Percentiles rank a stretch among this genome's conserved stretches.
These are phyloP conservation scores for Lucilia cuprina DNA, from an alignment of 1,140 invertebrate genomes.

Conservation along the genomic window DNA sequence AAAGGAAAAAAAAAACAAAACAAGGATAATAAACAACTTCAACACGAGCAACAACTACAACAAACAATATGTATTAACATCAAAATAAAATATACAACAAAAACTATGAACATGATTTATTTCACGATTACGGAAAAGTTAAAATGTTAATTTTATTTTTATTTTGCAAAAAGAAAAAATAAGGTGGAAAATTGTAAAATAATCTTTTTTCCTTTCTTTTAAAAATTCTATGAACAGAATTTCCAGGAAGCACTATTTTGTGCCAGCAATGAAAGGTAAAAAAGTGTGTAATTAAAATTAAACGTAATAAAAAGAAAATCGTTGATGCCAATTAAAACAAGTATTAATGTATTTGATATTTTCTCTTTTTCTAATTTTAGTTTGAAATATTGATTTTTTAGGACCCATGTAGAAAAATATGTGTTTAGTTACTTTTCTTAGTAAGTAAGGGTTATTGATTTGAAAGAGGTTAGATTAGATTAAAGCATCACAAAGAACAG, in stretches of 20 bases:
- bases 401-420: too few species aligned
- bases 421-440: too few species aligned
- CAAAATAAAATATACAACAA: not conserved
- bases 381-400: too few species aligned
- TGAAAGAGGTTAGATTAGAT: too few species aligned
- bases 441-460: too few species aligned
- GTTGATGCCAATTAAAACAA: too few species aligned
- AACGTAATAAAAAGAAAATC: too few species aligned
- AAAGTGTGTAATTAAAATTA: too few species aligned
- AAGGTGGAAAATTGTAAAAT: not conserved
- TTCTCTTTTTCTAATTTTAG: too few species aligned
- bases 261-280: too few species aligned
- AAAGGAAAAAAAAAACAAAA: not conserved
- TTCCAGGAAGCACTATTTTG: not conserved
- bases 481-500: too few species aligned
- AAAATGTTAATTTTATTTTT: not conserved
- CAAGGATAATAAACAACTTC: constrained; percentile 11
- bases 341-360: too few species aligned
- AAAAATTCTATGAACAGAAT: not conserved
- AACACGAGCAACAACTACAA: not conserved
- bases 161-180: not conserved
- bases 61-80: not conserved
- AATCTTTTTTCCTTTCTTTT: not conserved
- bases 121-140: not conserved
- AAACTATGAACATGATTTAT: constrained; percentile 7